Conservation (phyloP, 2,888 invertebrate genomes). For the Rotaria macrura region DNA sequence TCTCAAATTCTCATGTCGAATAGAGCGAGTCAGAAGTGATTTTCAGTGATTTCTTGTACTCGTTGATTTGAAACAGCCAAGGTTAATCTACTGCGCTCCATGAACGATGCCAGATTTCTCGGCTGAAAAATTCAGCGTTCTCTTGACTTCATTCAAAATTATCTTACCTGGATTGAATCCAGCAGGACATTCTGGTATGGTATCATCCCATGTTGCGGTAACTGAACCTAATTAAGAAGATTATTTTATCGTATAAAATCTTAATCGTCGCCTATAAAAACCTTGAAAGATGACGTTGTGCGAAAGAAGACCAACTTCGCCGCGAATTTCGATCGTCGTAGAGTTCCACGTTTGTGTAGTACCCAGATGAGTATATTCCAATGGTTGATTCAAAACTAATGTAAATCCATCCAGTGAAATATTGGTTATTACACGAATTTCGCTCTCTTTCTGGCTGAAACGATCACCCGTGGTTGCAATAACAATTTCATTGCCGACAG, state of each 20-base stretch:
- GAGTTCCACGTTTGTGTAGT: not conserved
- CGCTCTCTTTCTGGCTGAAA: slow-evolving; percentile 21
- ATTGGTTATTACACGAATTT: not conserved
- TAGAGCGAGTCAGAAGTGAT: no score
- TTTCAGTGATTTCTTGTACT: no score
- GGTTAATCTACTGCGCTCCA: no score
- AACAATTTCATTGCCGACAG: slow-evolving; percentile 39
- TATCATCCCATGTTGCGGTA: slow-evolving; percentile 41
- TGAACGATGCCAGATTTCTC: no score
- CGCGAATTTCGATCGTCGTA: not conserved
- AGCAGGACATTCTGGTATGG: slow-evolving; percentile 42
- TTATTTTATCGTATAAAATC: no score
- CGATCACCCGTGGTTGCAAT: slow-evolving; percentile 38
- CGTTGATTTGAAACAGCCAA: no score
- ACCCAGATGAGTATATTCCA: slow-evolving; percentile 29
- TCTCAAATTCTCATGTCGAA: no score
- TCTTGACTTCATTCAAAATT: no score
- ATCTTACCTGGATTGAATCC: slow-evolving; percentile 43
- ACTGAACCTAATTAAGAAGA: slow-evolving; percentile 35
- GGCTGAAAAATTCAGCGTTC: no score
- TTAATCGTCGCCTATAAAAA: slow-evolving; percentile 18
- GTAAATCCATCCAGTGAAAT: not conserved
- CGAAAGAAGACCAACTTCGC: slow-evolving; percentile 22
- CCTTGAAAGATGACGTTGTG: slow-evolving; percentile 17
- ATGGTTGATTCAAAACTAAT: slow-evolving; percentile 28